These are phyloP conservation scores for Trachymyrmex cornetzi DNA, from an alignment of 1,140 invertebrate species.

Conservation along the genomic window DNA sequence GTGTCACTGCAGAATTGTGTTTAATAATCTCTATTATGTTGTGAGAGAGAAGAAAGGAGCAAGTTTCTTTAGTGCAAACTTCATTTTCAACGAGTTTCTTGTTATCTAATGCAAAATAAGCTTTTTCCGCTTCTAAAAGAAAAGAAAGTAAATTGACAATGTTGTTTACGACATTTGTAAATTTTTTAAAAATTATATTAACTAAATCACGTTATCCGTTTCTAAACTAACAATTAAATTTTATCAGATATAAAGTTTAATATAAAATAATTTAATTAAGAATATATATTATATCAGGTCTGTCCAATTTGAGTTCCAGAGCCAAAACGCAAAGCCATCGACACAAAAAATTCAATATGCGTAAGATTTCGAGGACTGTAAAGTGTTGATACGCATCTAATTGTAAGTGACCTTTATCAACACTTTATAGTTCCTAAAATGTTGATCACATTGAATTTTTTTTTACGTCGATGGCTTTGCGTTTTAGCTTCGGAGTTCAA, in stretches of 20 bases:
- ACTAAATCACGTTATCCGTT: neutral
- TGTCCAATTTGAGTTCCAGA: too few species aligned
- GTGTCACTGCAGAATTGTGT: conserved; percentile 25
- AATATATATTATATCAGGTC: neutral
- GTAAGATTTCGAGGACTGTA: too few species aligned
- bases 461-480: too few species aligned
- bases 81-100: conserved; percentile 5
- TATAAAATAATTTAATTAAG: neutral
- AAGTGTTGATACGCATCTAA: too few species aligned
- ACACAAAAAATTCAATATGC: too few species aligned
- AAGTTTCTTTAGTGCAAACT: conserved; percentile 30
- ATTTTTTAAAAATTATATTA: neutral
- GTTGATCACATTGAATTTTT: too few species aligned
- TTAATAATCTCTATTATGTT: conserved; percentile 33
- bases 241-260: neutral
- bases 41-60: neutral
- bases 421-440: too few species aligned
- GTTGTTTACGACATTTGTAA: neutral
- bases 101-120: neutral
- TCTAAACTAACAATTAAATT: neutral
- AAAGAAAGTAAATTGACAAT: neutral
- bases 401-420: too few species aligned
- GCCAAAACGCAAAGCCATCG: too few species aligned
- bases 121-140: neutral
- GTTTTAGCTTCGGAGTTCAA: too few species aligned